phyloP scores from a whole-genome alignment of 2,888 invertebrate genomes.

The Rhamnusium bicolor region DNA sequence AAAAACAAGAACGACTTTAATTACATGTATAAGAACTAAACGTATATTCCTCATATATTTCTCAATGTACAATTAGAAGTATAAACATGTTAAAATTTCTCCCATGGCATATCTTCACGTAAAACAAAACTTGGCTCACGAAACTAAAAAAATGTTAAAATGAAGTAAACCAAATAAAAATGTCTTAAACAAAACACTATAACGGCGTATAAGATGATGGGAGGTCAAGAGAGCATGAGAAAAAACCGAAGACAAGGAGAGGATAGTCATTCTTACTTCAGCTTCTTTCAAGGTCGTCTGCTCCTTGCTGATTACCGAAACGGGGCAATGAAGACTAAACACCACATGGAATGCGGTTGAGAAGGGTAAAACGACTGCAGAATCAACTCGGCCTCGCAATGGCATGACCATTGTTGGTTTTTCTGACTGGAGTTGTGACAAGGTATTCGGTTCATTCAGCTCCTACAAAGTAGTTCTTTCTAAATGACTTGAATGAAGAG shows the following conservation, averaged over 20 bases:
- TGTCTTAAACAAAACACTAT: conserved; percentile 40
- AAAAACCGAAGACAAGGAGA: conserved; percentile 34
- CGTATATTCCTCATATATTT: background rate
- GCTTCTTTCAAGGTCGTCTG: conserved; percentile 56
- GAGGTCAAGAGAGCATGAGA: conserved; percentile 53
- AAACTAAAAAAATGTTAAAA: conserved; percentile 12
- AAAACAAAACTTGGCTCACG: conserved; percentile 6
- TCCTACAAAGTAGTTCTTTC: background rate
- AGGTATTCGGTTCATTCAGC: conserved; percentile 11
- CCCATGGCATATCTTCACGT: conserved; percentile 14
- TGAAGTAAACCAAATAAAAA: conserved; percentile 32
- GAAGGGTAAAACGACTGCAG: conserved; percentile 12
- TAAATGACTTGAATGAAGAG: background rate
- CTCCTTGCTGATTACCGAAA: conserved; percentile 55
- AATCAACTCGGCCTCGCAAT: background rate
- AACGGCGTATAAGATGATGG: conserved; percentile 48
- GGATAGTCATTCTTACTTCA: conserved; percentile 52
- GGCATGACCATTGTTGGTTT: conserved; percentile 19
- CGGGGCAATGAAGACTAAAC: conserved; percentile 40
- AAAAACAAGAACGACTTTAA: background rate
- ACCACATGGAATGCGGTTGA: conserved; percentile 44
- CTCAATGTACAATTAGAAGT: background rate
- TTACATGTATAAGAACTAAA: background rate
- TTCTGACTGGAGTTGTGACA: background rate
- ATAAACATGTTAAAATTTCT: conserved; percentile 12